Conservation (phyloP, 2,113 vertebrate species). For the Oostethus manadensis region DNA sequence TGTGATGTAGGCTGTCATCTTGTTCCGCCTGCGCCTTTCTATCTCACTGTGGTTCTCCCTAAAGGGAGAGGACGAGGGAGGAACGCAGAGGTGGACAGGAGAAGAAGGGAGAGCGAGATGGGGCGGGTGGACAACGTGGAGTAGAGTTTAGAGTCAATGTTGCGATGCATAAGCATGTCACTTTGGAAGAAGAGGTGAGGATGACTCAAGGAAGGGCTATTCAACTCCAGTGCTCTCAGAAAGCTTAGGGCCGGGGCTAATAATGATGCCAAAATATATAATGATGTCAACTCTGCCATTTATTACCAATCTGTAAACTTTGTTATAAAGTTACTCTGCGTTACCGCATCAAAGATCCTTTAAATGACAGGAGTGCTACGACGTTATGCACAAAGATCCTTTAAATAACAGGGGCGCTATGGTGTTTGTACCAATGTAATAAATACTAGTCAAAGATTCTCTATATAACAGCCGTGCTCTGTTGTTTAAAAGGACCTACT, state of each 20-base stretch:
- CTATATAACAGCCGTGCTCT: no score
- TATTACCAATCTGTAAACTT: no score
- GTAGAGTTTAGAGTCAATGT: conserved; percentile 53
- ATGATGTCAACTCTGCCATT: conserved; percentile 4
- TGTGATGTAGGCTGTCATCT: conserved; percentile 77
- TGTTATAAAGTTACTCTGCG: no score
- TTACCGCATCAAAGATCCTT: no score
- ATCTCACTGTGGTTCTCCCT: conserved; percentile 77
- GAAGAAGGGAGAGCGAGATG: conserved; percentile 39
- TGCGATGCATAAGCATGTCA: conserved; percentile 33
- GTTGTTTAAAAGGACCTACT: no score
- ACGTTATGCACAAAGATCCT: no score
- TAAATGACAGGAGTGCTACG: neutral
- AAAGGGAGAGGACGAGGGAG: conserved; percentile 40
- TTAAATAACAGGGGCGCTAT: no score
- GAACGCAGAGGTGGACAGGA: conserved; percentile 39
- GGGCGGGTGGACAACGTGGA: conserved; percentile 55
- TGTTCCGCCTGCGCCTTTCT: conserved; percentile 71
- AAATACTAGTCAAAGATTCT: no score
- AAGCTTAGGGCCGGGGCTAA: no score
- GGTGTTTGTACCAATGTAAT: no score
- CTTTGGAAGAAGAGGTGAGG: conserved; percentile 16
- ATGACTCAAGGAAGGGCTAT: conserved; percentile 17
- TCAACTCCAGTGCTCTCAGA: no score
- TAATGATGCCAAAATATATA: neutral